Base-by-base conservation (phyloP, 2,113 vertebrate species). In the Tamias sibiricus region DNA sequence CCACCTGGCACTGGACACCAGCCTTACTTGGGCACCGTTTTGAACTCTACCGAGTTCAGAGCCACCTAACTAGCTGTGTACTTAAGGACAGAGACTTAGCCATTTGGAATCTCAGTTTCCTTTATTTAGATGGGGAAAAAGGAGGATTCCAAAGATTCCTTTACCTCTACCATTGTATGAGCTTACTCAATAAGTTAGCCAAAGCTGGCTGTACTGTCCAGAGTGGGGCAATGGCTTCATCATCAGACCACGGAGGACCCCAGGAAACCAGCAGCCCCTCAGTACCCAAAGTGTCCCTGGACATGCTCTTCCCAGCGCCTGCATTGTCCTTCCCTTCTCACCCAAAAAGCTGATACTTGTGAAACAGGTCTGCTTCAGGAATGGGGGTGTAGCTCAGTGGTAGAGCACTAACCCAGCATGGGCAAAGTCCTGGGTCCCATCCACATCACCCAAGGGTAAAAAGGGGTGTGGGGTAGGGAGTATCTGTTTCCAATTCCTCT, bases 1-100 rank as follows among this genome's bases (percentile, higher is more conserved):
- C 5, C 3, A 0, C 35, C 54, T 4, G 32, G 40, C 68, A 2
- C 0, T 4, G 54, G 9, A 77, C 28, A 4, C 32, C 71, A 42
- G 68, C 17, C 42, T 87, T 17, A 49, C 7, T 17, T 3, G 4
- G 16, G 28, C 30, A 37, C 26, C 28, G 30, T 17, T 42, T 54
- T 79, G 30, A 7, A 68, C 24, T 90, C n/a, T 30, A n/a, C 1
- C 44, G 74, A 83, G 52, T 75, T 24, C 32, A 1, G 3, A 6
- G 11, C 1, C 72, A 10, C 17, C 20, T 77, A 22, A 37, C 26
- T 24, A 40, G 30, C n/a, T 74, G 12, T 92, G 64, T 74, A 32
- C 81, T 80, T 92, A 77, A 71, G 76, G 42, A 35, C 77, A 68
- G 74, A 75, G 52, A 40, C 6, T 59, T 79, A 19, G 24, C 32